These are phyloP conservation scores for Serranus cabrilla DNA, from an alignment of 2,797 vertebrate genomes.

Conservation along the genomic window DNA sequence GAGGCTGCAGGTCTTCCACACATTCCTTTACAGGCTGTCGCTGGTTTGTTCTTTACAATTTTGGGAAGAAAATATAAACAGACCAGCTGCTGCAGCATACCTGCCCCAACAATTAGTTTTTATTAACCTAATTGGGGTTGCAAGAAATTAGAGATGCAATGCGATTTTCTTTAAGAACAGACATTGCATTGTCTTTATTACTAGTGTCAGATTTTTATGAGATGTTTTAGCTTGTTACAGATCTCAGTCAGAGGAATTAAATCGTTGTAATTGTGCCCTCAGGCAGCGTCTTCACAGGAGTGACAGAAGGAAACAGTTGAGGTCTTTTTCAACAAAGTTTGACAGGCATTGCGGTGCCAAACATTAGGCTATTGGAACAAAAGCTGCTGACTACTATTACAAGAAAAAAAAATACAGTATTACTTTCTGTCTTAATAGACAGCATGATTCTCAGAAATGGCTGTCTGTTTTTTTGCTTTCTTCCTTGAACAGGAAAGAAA, in stretches of 20 bases:
- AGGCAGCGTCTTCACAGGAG: neutral
- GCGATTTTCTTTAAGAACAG: neutral
- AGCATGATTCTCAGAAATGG: conserved; percentile 9
- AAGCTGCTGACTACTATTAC: conserved; percentile 11
- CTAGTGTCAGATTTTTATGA: neutral
- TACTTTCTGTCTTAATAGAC: neutral
- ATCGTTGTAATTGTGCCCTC: neutral
- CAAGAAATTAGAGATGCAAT: neutral
- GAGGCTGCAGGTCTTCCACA: conserved; percentile 27
- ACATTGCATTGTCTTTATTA: neutral
- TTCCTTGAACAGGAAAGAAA: neutral
- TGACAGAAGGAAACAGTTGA: neutral
- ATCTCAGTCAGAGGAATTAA: neutral
- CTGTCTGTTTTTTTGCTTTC: neutral
- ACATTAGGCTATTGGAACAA: neutral
- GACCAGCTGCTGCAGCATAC: conserved; percentile 38
- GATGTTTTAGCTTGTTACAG: neutral
- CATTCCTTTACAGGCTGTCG: conserved; percentile 57
- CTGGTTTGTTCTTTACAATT: conserved; percentile 26
- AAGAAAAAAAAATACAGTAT: neutral
- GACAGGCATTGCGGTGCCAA: neutral
- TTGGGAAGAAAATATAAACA: conserved; percentile 27
- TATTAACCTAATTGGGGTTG: neutral
- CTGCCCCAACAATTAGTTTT: neutral
- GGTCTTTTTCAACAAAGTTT: neutral